Base-by-base conservation (phyloP, 2,113 vertebrate genomes). In the Poeciliopsis turrubarensis region DNA sequence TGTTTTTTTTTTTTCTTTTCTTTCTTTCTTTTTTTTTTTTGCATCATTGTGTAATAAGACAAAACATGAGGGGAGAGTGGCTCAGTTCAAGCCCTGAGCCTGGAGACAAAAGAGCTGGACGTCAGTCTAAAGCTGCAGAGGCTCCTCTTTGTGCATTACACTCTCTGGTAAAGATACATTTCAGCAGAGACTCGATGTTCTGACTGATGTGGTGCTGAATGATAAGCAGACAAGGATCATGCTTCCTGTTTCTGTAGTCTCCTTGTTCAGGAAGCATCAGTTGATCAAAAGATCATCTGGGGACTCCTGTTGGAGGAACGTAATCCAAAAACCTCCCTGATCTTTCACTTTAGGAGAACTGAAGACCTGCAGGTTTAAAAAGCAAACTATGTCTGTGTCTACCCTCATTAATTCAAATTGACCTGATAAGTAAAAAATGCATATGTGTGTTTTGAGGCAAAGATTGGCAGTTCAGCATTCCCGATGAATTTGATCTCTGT, bases 31-130 rank as follows among this genome's bases (percentile, higher is more conserved):
- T 47, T 17, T 44, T 44, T 47, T 47, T 27, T 60, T 37, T 63
- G 14, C 25, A 74, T 67, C 26, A 37, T 62, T 2, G 60, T 68
- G 68, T 77, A 77, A 84, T 65, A 72, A 57, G 17, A 41, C 44
- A 65, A 80, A 77, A 41, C 17, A 37, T 51, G 31, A 31, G 1
- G 17, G 1, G 10, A 41, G 41, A 39, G 41, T 30, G 39, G 11
- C 32, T 61, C 39, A 68, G 60, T 70, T 66, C 63, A 63, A 72
- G 66, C 2, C 14, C 25, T 6, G 2, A 66, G 51, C 57, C 73
- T 31, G 29, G 31, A 78, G 75, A 63, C 72, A 76, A 80, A 74
- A 73, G 14, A 81, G 60, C 37, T 67, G 29, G 70, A 69, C 65
- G 82, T 68, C 29, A 44, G 74, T 70, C 79, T 82, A 47, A 51